These are phyloP conservation scores for Nephotettix cincticeps DNA, from an alignment of 1,140 invertebrate species.

Conservation along the genomic window DNA sequence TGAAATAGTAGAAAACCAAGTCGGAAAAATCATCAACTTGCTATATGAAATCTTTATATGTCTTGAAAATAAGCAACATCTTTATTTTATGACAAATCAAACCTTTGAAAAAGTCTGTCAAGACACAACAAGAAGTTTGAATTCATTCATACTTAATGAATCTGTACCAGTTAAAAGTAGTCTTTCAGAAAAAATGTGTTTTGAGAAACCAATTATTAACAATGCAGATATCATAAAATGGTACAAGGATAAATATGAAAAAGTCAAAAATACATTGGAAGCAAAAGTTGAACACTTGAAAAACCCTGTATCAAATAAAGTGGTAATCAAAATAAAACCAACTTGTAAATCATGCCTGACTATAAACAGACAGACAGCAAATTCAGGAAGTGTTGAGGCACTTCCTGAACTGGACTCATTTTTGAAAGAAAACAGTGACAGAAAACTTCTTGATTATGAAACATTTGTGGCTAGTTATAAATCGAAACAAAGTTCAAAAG, in stretches of 20 bases:
- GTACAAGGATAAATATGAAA: slow-evolving; percentile 52
- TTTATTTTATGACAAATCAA: slow-evolving; percentile 54
- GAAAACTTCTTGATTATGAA: not conserved
- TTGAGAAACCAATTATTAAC: slow-evolving; percentile 49
- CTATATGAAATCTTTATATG: slow-evolving; percentile 60
- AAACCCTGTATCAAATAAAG: not conserved
- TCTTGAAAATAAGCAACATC: slow-evolving; percentile 55
- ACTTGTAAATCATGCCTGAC: not conserved
- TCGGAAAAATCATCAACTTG: slow-evolving; percentile 51
- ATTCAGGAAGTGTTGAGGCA: not conserved
- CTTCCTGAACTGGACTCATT: slow-evolving; percentile 5
- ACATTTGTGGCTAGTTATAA: slow-evolving; percentile 35
- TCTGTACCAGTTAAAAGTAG: too few relatives aligned
- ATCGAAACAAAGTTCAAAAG: slow-evolving; percentile 37
- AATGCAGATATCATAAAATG: slow-evolving; percentile 53
- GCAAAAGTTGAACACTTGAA: slow-evolving; percentile 44
- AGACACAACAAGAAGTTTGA: slow-evolving; percentile 40
- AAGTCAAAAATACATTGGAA: slow-evolving; percentile 45
- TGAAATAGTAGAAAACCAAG: slow-evolving; percentile 53
- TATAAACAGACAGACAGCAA: not conserved
- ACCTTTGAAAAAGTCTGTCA: slow-evolving; percentile 48
- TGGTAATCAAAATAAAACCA: not conserved
- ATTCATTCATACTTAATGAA: slow-evolving; percentile 41
- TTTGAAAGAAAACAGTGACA: not conserved
- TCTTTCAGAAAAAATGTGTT: slow-evolving; percentile 46